phyloP scores from a whole-genome alignment of 2,113 vertebrate species.

The Panurus biarmicus region DNA sequence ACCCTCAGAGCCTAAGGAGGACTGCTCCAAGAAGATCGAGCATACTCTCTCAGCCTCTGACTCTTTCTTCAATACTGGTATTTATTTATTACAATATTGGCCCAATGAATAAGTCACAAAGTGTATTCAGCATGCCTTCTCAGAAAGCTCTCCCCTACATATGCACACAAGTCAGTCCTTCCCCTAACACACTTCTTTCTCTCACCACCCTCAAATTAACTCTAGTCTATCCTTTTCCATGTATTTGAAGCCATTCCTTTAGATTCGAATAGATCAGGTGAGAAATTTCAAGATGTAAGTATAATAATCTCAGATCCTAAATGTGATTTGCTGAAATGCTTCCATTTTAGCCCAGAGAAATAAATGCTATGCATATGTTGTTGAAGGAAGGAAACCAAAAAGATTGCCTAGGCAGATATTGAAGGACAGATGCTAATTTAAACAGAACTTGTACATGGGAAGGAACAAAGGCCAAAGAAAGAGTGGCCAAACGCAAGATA shows the following conservation, averaged over 20 bases:
- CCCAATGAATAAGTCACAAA: background rate
- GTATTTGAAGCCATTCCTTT: background rate
- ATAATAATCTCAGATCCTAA: background rate
- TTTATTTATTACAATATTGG: constrained; percentile 14
- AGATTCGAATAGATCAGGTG: background rate
- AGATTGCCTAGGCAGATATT: background rate
- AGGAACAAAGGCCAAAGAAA: background rate
- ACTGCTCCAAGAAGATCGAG: background rate
- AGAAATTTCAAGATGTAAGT: background rate
- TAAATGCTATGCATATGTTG: background rate
- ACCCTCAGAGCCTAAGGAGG: background rate
- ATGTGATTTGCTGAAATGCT: background rate
- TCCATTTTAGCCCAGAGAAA: background rate
- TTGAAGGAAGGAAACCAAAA: background rate
- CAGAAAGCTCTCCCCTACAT: background rate
- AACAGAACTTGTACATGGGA: background rate
- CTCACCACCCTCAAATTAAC: background rate
- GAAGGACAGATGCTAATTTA: background rate
- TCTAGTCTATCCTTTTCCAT: background rate
- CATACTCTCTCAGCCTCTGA: background rate
- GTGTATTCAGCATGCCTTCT: background rate
- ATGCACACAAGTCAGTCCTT: background rate
- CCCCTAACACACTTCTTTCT: background rate
- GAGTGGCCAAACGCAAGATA: background rate
- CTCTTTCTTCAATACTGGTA: background rate